Evolutionary conservation across 2,888 invertebrate genomes (phyloP).

Genomic region (Lithophane semibrunnea): DNA sequence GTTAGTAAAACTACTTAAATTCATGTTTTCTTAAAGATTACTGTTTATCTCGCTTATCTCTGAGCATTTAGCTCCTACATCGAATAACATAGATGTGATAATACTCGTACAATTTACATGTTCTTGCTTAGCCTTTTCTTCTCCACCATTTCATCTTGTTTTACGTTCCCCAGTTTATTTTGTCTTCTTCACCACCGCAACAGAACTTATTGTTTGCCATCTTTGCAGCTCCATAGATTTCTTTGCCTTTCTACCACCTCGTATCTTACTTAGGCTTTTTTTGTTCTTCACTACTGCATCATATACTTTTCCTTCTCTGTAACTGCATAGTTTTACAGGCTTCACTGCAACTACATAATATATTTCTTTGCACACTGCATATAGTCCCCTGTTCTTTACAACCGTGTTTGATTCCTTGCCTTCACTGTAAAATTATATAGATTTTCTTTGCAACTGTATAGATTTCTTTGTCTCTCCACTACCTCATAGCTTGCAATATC

Average conservation of each 20-base stretch:
- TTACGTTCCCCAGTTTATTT: background rate
- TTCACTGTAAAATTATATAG: background rate
- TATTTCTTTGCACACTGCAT: background rate
- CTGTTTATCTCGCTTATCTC: background rate
- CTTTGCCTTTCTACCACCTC: background rate
- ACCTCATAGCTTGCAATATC: too few relatives aligned
- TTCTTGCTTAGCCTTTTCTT: background rate
- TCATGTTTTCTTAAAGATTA: slow-evolving; percentile 5
- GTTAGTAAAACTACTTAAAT: background rate
- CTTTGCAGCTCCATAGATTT: background rate
- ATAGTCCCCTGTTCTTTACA: background rate
- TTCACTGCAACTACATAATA: background rate
- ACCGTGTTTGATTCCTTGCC: background rate
- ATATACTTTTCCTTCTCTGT: background rate
- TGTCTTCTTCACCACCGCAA: too few relatives aligned
- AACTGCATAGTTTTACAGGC: background rate
- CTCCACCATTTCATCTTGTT: background rate
- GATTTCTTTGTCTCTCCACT: too few relatives aligned
- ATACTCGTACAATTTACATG: background rate
- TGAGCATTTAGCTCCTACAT: background rate
- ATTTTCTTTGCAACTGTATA: background rate
- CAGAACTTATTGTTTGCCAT: background rate
- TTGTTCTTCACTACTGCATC: background rate
- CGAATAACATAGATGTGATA: background rate
- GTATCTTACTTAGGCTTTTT: background rate